Evolutionary conservation across 2,797 vertebrate species (phyloP), one percentile per base, ranked within the genome.

Genomic region (Orientallactaga sibirica): DNA sequence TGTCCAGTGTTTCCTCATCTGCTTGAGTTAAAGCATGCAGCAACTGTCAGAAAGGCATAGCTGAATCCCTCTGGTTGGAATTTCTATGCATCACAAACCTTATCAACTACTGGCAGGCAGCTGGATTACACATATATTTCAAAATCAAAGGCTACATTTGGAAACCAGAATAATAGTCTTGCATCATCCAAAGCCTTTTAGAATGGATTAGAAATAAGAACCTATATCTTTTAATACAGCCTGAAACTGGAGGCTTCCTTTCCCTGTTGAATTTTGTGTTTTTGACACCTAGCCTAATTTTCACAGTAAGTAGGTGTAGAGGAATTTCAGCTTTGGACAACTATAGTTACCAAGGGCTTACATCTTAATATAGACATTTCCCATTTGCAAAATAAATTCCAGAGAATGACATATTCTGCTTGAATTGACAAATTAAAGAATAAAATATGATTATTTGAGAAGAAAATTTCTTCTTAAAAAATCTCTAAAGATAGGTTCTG

Each of bases 41-140:
- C 80, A 88, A 86, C 64, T 92, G 37, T 90, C 86, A 89, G 58
- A 94, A 18, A 92, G 19, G 80, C 52, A 91, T 48, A 95, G 71
- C 14, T 82, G 75, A 94, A 92, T 75, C 92, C 37, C 19, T 94
- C 29, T 93, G 64, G 88, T 95, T 92, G 67, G 20, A 97, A 97
- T 90, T 88, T 95, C 66, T 90, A 62, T 92, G 0, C 98, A 98
- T 98, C 97, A 92, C 92, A 79, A 95, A 91, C 90, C 95, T 98
- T 98, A 98, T 98, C 98, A 97, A 97, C 41, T 94, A 79, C 95
- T 97, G 94, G 97, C 98, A 98, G 97, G 82, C 97, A 96, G 89
- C 88, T 93, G 97, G 98, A 98, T 98, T 98, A 98, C 96, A 98
- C 97, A 97, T 97, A 97, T 98, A 97, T 98, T 94, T 97, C 94